A percentile compares a stretch with the other conserved stretches of the same genome.
Conservation (phyloP, 2,888 invertebrate genomes). For the Proisotoma minuta region DNA sequence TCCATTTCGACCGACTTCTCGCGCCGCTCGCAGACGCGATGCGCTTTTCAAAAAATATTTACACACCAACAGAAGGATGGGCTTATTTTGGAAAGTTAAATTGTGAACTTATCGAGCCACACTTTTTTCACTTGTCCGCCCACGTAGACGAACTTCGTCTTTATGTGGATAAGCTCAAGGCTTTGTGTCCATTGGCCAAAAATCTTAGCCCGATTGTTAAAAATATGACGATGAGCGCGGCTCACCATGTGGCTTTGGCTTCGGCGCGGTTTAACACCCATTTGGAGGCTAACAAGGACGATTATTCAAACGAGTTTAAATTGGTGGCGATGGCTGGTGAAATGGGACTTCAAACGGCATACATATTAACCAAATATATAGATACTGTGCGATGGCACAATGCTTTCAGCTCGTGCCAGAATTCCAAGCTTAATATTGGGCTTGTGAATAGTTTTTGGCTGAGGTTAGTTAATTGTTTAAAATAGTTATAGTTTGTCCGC, state of each 20-base stretch:
- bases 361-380: conserved; percentile 19
- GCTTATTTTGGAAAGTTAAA: conserved; percentile 19
- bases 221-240: conserved; percentile 6
- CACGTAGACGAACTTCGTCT: conserved; percentile 21
- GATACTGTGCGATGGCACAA: conserved; percentile 33
- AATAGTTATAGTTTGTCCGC: too few species aligned
- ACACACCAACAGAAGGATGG: conserved; percentile 14
- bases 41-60: conserved; percentile 27
- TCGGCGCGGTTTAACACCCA: conserved; percentile 16
- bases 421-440: conserved; percentile 24
- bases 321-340: conserved; percentile 26
- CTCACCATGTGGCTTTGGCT: conserved; percentile 18
- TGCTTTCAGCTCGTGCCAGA: conserved; percentile 28
- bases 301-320: conserved; percentile 11
- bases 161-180: conserved; percentile 21
- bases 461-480: too few species aligned
- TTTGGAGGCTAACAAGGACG: neutral
- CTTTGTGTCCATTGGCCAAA: conserved; percentile 23
- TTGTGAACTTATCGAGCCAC: conserved; percentile 29
- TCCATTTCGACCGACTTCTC: conserved; percentile 24
- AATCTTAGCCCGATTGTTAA: conserved; percentile 13
- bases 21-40: conserved; percentile 17
- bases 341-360: conserved; percentile 24
- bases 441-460: conserved; percentile 19
- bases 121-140: conserved; percentile 30